Evolutionary conservation across 2,113 vertebrate genomes (phyloP).

Genomic region (Nannospalax galili): DNA sequence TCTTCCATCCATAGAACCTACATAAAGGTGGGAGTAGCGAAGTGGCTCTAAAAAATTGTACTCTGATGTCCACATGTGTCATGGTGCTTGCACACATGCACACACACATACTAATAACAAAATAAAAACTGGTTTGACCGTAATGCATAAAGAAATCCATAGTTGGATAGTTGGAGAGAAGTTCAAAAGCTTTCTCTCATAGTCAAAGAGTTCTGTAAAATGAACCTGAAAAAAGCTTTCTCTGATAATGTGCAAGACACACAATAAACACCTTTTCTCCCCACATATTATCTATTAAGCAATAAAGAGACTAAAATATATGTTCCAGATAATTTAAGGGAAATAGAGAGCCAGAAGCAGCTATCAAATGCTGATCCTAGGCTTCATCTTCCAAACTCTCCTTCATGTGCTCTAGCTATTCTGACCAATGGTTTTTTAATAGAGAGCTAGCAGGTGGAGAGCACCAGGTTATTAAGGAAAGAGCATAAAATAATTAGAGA

Average conservation of each 20-base stretch:
- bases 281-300: neutral
- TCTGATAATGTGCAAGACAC: neutral
- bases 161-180: neutral
- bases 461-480: neutral
- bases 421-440: neutral
- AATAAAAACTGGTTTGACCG: neutral
- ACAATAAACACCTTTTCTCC: neutral
- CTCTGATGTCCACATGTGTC: neutral
- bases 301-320: neutral
- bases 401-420: neutral
- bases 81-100: neutral
- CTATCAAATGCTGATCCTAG: neutral
- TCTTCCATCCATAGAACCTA: neutral
- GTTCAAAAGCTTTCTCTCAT: neutral
- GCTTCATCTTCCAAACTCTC: neutral
- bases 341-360: neutral
- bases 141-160: neutral
- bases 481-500: neutral
- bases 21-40: neutral
- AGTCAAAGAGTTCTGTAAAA: constrained; percentile 2
- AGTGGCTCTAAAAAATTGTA: neutral
- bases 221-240: neutral
- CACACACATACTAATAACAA: neutral
- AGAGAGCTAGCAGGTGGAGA: neutral
- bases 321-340: neutral